phyloP scores from a whole-genome alignment of 2,797 vertebrate species.

The Esox masquinongy region DNA sequence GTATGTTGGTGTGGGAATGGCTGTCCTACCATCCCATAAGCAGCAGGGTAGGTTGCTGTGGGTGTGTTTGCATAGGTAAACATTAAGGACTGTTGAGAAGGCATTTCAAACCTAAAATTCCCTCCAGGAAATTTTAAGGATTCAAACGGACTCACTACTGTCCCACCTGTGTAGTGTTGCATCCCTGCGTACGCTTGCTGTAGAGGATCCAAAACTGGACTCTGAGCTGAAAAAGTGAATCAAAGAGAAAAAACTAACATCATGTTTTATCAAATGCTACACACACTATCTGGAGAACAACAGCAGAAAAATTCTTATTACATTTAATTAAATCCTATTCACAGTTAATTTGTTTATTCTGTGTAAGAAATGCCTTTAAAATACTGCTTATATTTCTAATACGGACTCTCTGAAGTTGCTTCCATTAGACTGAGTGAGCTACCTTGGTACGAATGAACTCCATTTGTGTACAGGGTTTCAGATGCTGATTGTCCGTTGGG shows the following conservation, averaged over 20 bases:
- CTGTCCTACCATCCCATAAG: conserved; percentile 90
- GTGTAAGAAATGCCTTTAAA: too few relatives aligned
- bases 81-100: conserved; percentile 6
- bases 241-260: conserved; percentile 36
- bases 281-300: conserved; percentile 40
- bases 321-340: background rate
- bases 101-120: background rate
- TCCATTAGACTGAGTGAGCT: conserved; percentile 12
- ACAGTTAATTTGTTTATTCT: too few relatives aligned
- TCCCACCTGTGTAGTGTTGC: conserved; percentile 93
- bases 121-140: background rate
- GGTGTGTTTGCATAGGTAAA: conserved; percentile 7
- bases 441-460: conserved; percentile 93
- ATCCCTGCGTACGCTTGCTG: conserved; percentile 94
- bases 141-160: background rate
- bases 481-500: conserved; percentile 85
- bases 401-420: background rate
- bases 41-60: conserved; percentile 90
- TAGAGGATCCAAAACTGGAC: conserved; percentile 88
- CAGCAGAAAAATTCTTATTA: background rate
- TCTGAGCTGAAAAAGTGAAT: conserved; percentile 81
- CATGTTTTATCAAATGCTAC: background rate
- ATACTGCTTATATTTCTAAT: background rate
- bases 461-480: conserved; percentile 89
- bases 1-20: conserved; percentile 90